Base-by-base conservation (phyloP, 1,140 invertebrate species). In the Anadara kagoshimensis region DNA sequence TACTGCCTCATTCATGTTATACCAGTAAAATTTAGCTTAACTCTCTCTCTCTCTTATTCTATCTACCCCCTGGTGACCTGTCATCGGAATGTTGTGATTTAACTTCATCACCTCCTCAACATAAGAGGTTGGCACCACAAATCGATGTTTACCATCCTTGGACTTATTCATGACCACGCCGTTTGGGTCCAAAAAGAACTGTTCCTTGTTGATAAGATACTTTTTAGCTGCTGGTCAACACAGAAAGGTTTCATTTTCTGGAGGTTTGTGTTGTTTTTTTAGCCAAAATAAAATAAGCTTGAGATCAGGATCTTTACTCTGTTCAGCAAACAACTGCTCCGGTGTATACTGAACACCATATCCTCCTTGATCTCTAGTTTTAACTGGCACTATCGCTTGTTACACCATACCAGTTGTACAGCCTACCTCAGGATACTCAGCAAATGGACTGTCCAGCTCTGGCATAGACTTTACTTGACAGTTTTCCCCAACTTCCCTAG, bases 201-300 rank as follows among this genome's bases (percentile, higher is more conserved):
- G 53, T 58, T 72, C 62, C 57, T 58, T 72, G 20, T 72, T 71
- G 5, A 71, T 43, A 12, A 29, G 56, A 20, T 64, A 71, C 16
- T 71, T 54, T 24, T 71, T 71, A 12, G 59, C 62, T 45, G 61
- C 69, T 45, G 26, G 69, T 51, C 47, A 36, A 44, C 59, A 49
- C 11, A 56, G n/a, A 57, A 62, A 69, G 12, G 62, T 43, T 20
- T 71, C 69, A 53, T 20, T 64, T 53, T 71, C 62, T 11, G 29
- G 29, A 29, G 69, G 69, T 16, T 58, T 43, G 16, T 44, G 45
- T 18, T 58, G 29, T n/a, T 57, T 59, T 43, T 72, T 65, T 5
- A 65, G 49, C 14, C 20, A 72, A 2, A 49, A 49, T n/a, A 65
- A 36, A 56, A 70, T 63, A n/a, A 70, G 26, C 20, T 70, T 24